A percentile compares a stretch with the other conserved stretches of the same genome.
These are phyloP conservation scores for Orthonychiurus folsomi DNA, from an alignment of 2,888 invertebrate genomes.

Conservation along the genomic window DNA sequence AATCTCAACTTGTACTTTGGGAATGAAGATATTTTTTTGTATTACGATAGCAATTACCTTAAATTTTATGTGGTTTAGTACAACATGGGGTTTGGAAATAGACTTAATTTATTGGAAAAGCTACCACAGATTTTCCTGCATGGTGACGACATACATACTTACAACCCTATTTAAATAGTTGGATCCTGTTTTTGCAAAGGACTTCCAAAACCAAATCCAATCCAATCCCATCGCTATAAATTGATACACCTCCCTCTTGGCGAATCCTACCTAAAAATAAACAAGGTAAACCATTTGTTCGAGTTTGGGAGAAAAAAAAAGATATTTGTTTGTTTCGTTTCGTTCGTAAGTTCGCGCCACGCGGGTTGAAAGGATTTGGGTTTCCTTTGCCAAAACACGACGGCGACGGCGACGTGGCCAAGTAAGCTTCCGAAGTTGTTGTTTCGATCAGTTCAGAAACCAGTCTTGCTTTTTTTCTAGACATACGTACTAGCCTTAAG, in stretches of 20 bases:
- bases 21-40: too few species aligned
- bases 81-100: too few species aligned
- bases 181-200: background rate
- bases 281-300: background rate
- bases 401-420: background rate
- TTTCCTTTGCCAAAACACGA: constrained; percentile 4
- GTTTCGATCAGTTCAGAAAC: background rate
- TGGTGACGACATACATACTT: too few species aligned
- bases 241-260: background rate
- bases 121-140: too few species aligned
- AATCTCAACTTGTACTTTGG: too few species aligned
- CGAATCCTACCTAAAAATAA: background rate
- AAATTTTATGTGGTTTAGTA: too few species aligned
- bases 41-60: too few species aligned
- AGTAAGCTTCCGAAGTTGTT: background rate
- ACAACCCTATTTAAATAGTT: too few species aligned
- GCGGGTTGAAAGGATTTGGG: constrained; percentile 7
- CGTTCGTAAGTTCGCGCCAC: background rate
- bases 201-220: background rate
- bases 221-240: too few species aligned
- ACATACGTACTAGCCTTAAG: too few species aligned
- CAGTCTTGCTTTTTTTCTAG: too few species aligned
- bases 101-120: too few species aligned
- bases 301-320: background rate
- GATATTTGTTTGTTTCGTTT: background rate